Conservation (phyloP, 1,140 invertebrate species). For the Penaeus chinensis region DNA sequence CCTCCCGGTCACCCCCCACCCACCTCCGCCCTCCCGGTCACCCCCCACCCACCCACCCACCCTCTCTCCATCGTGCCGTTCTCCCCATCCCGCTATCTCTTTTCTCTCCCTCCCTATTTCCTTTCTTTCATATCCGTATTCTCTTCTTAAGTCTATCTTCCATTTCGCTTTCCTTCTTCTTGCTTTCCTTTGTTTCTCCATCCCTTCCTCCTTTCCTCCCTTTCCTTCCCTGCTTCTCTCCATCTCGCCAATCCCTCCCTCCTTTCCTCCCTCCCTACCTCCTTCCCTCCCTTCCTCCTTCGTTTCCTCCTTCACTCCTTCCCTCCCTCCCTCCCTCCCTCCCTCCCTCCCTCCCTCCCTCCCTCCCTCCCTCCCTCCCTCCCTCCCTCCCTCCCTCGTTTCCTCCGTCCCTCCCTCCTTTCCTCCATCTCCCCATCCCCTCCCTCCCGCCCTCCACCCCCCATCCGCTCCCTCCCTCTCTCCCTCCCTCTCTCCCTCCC, state of each 20-base stretch:
- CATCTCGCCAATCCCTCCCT: not conserved
- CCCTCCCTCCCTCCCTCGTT: not conserved
- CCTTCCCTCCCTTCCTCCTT: not conserved
- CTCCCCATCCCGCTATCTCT: not conserved
- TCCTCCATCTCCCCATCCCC: not conserved
- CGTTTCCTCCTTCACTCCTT: not conserved
- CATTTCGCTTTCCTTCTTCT: not conserved
- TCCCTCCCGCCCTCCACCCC: not conserved
- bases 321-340: not conserved
- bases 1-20: not conserved
- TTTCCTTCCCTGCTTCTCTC: not conserved
- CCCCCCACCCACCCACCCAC: constrained; percentile 13
- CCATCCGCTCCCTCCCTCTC: not conserved
- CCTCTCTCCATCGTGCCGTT: too few species aligned
- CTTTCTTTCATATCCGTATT: not conserved
- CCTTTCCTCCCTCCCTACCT: not conserved
- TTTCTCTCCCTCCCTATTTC: not conserved
- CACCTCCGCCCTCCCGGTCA: not conserved
- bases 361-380: not conserved
- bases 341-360: not conserved
- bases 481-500: not conserved
- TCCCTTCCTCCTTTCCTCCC: constrained; percentile 6
- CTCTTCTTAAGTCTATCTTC: not conserved
- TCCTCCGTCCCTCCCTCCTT: not conserved
- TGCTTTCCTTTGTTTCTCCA: not conserved